phyloP scores from a whole-genome alignment of 2,888 invertebrate genomes.

The Idaea aversata region DNA sequence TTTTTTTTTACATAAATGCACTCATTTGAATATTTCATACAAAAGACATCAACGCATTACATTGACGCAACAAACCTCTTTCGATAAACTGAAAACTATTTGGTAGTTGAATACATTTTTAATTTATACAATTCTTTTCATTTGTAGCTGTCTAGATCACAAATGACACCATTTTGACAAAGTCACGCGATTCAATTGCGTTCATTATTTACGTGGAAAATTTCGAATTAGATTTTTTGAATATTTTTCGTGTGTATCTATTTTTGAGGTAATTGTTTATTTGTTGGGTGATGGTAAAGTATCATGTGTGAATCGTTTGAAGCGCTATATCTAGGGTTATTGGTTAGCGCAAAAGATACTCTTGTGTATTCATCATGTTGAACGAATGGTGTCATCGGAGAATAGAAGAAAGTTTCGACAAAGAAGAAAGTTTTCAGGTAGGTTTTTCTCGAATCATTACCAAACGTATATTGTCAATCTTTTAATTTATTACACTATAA shows the following conservation, averaged over 20 bases:
- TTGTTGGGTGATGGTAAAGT: conserved; percentile 68
- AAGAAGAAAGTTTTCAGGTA: conserved; percentile 67
- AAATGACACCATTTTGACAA: conserved; percentile 27
- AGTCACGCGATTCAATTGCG: conserved; percentile 49
- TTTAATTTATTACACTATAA: too few species aligned
- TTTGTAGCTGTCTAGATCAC: conserved; percentile 34
- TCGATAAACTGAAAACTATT: conserved; percentile 13
- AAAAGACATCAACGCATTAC: conserved; percentile 25
- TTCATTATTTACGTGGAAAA: conserved; percentile 64
- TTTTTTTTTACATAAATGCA: not conserved
- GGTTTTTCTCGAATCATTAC: not conserved
- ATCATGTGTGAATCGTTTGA: conserved; percentile 72
- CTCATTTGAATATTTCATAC: conserved; percentile 3
- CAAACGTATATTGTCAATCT: too few species aligned
- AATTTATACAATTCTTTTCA: conserved; percentile 12
- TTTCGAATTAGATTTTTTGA: conserved; percentile 71
- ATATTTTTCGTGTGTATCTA: conserved; percentile 73
- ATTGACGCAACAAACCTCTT: conserved; percentile 17
- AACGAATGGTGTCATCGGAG: conserved; percentile 74
- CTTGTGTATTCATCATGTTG: conserved; percentile 70
- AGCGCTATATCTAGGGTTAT: conserved; percentile 44
- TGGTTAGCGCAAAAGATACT: conserved; percentile 53
- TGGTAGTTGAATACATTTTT: conserved; percentile 17
- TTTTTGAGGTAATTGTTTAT: conserved; percentile 78
- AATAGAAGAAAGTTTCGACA: conserved; percentile 56